phyloP scores from a whole-genome alignment of 53 echinoderm and acorn worm species.

The Stichopus horrens region DNA sequence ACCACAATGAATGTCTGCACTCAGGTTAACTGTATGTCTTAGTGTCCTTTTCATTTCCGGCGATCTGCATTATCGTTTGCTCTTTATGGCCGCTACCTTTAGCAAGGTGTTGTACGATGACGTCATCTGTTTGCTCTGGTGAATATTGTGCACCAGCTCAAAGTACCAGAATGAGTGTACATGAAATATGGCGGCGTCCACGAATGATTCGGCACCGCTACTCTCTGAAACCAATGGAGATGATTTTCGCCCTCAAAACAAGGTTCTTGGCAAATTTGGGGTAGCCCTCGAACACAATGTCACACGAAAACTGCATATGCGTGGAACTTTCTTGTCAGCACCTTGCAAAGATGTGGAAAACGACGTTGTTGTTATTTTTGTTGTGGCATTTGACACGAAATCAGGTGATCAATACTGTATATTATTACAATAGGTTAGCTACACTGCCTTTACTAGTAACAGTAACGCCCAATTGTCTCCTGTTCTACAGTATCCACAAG shows the following conservation, averaged over 20 bases:
- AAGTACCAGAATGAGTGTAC: background rate
- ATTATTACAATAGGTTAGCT: no score
- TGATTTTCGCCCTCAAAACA: slow-evolving; percentile 35
- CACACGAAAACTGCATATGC: slow-evolving; percentile 42
- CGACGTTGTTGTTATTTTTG: slow-evolving; percentile 79
- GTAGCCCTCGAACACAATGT: slow-evolving; percentile 35
- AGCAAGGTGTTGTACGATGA: no score
- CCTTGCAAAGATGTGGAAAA: slow-evolving; percentile 23
- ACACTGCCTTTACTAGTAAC: no score
- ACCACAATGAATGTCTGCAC: no score
- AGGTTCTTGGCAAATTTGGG: slow-evolving; percentile 39
- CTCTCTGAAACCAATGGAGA: slow-evolving; percentile 76
- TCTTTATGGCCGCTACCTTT: no score
- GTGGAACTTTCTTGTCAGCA: slow-evolving; percentile 24
- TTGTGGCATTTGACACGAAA: slow-evolving; percentile 92
- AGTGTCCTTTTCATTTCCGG: no score
- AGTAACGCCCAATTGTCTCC: no score
- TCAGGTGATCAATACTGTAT: slow-evolving; percentile 63
- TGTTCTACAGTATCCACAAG: no score
- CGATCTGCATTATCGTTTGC: background rate
- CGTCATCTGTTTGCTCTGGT: background rate
- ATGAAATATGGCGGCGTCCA: slow-evolving; percentile 65
- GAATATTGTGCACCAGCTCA: background rate
- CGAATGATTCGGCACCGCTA: slow-evolving; percentile 74
- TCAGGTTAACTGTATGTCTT: no score